Evolutionary conservation across 2,797 vertebrate species (phyloP).

Genomic region (Pseudotriccus pelzelni): DNA sequence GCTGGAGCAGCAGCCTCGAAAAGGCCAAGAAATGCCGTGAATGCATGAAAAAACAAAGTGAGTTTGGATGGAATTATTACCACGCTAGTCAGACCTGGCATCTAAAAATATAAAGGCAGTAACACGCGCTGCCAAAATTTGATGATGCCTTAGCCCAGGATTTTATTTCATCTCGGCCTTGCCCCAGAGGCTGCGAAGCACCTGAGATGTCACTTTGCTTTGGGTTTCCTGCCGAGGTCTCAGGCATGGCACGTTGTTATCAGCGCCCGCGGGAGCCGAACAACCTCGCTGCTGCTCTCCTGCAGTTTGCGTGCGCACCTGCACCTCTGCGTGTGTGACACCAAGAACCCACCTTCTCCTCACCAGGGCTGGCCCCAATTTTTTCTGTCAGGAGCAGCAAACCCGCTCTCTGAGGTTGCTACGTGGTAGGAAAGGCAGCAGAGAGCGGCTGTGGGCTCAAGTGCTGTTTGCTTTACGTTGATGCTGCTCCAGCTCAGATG

Average conservation of each 20-base stretch:
- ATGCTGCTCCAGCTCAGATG: background rate
- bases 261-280: rapidly evolving
- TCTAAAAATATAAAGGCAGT: background rate
- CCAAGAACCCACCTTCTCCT: background rate
- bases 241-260: rapidly evolving
- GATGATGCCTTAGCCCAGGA: background rate
- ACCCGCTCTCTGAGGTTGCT: background rate
- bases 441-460: background rate
- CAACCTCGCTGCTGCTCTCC: background rate
- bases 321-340: background rate
- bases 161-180: background rate
- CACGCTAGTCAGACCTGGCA: background rate
- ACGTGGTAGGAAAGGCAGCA: background rate
- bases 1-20: background rate
- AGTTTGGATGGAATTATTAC: background rate
- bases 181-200: background rate
- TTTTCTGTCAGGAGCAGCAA: background rate
- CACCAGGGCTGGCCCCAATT: background rate
- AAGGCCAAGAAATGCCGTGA: background rate
- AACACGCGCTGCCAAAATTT: background rate
- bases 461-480: background rate
- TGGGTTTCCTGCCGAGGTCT: background rate
- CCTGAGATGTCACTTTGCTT: background rate
- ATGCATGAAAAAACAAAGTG: background rate
- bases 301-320: rapidly evolving